Percentiles rank a stretch among this genome's conserved stretches.
These are phyloP conservation scores for Serilophus lunatus DNA, from an alignment of 2,113 vertebrate species.

Conservation along the genomic window DNA sequence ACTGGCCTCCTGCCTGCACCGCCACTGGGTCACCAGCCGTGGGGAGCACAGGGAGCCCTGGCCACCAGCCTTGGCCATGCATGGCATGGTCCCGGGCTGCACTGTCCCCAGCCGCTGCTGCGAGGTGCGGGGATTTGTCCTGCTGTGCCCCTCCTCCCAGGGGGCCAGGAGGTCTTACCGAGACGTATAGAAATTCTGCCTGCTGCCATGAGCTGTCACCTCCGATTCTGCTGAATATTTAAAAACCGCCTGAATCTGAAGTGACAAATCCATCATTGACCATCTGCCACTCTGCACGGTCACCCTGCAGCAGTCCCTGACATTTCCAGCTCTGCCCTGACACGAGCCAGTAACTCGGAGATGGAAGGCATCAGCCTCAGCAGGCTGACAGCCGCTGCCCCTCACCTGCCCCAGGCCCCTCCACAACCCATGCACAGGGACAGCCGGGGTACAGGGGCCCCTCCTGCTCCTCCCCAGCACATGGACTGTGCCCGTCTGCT, in stretches of 20 bases:
- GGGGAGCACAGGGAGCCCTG: background rate
- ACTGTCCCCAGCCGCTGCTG: background rate
- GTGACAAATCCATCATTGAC: constrained; percentile 66
- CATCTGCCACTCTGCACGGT: constrained; percentile 62
- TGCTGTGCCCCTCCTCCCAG: background rate
- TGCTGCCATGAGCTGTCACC: constrained; percentile 59
- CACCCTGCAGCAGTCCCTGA: constrained; percentile 61
- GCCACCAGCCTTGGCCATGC: background rate
- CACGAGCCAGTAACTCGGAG: constrained; percentile 25
- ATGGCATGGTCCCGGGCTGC: accelerated
- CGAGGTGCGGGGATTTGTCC: background rate
- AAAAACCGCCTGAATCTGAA: constrained; percentile 49
- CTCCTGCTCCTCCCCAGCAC: background rate
- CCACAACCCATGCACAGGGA: background rate
- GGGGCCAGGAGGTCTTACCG: background rate
- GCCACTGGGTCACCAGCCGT: background rate
- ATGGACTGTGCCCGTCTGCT: background rate
- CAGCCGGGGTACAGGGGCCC: background rate
- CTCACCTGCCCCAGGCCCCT: background rate
- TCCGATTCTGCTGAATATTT: constrained; percentile 61
- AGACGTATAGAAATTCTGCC: constrained; percentile 15
- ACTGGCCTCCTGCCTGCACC: background rate
- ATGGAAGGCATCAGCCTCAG: constrained; percentile 36
- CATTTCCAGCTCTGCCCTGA: constrained; percentile 58
- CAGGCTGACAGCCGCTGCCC: constrained; percentile 19